Conservation (phyloP, 2,113 vertebrate genomes). For the Podocnemis expansa region DNA sequence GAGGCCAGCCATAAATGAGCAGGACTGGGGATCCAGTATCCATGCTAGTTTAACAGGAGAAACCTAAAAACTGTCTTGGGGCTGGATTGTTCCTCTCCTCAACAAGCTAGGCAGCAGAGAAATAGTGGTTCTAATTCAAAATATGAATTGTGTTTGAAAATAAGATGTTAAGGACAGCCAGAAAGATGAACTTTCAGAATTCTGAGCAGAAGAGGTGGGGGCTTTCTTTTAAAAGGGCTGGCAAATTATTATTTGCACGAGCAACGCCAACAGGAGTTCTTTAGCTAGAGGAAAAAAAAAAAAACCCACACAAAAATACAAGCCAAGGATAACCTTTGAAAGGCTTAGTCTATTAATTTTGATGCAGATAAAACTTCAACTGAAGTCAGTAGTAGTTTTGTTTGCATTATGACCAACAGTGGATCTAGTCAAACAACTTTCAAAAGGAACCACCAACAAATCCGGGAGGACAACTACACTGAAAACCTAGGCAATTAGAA, state of each 20-base stretch:
- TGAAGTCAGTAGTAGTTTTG: neutral
- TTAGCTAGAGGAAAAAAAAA: neutral
- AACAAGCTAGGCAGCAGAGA: neutral
- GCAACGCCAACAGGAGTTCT: rapidly evolving
- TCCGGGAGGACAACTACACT: neutral
- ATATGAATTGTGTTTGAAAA: neutral
- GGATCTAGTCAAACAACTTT: neutral
- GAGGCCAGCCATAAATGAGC: neutral
- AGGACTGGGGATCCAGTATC: neutral
- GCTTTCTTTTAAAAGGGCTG: rapidly evolving
- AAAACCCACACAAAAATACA: rapidly evolving
- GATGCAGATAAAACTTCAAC: rapidly evolving
- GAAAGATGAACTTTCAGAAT: neutral
- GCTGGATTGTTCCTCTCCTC: neutral
- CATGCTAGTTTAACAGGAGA: neutral
- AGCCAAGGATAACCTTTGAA: neutral
- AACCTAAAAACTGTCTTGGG: slow-evolving; percentile 5
- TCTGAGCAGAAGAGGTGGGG: neutral
- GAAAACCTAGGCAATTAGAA: neutral
- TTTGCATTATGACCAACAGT: neutral
- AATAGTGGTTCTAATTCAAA: neutral
- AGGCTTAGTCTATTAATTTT: neutral
- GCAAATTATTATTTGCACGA: rapidly evolving
- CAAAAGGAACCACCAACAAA: rapidly evolving
- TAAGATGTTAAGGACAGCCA: neutral